Base-by-base conservation (phyloP, 2,113 vertebrate genomes). In the Oophaga pumilio region DNA sequence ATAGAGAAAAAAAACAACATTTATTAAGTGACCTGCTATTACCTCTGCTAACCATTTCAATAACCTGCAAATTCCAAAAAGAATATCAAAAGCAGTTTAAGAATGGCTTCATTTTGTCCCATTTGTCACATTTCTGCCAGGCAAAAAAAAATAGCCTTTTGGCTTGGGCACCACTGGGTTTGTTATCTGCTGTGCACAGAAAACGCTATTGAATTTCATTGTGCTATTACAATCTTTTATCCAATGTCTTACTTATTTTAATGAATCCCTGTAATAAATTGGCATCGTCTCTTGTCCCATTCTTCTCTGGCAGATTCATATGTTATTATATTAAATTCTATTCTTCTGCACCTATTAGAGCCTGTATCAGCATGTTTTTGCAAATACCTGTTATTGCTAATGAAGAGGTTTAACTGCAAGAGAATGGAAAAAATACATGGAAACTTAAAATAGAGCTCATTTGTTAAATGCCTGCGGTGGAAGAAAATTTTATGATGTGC, bases 331-430 rank as follows among this genome's bases (percentile, higher is more conserved):
- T 83, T 87, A 82, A 87, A 87, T 87, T 87, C 69, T 74, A 57
- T 83, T 82, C 79, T 87, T 76, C 53, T 13, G 79, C 68, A 83
- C 80, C 69, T 60, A 82, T 87, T 76, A 87, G 69, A 82, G 86
- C n/a, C 86, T 87, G 86, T 82, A 87, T 87, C 86, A 87, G 86
- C 86, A 87, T 87, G 79, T 87, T 87, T 82, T 69, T 87, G 86
- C 79, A 87, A 87, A 87, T 87, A 87, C 86, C 79, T 83, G 86
- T 83, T 87, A 87, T 87, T 76, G 78, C 86, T 87, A 87, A 87
- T 87, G 79, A 87, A 87, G 57, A 87, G 79, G 20, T 87, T 82
- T 87, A 76, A 64, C 86, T 28, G 56, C 66, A 53, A 26, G n/a
- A 87, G 79, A 71, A 82, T 43, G 13, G 62, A 57, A 74, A 80